Evolutionary conservation across 53 echinoderm and acorn worm species (phyloP), one percentile per base, ranked within the genome.

Genomic region (Patiria pectinifera): DNA sequence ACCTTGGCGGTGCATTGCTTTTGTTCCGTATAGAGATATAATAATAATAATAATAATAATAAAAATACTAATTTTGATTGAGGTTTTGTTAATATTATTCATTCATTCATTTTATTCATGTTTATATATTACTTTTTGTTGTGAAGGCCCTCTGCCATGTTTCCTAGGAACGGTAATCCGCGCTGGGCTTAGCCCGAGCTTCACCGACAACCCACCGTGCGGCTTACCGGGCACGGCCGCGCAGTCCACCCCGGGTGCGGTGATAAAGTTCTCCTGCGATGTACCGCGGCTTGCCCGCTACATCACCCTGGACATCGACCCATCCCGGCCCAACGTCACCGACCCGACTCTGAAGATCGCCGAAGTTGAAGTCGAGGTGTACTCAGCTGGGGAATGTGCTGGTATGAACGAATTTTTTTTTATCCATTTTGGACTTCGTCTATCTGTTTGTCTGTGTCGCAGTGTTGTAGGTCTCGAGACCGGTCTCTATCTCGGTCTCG

Each of bases 191-290:
- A 77, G 63, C 80, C 46, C 89, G 1, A n/a, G 61, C 66, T 78
- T 18, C 66, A 3, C 80, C 62, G 66, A 62, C 45, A 89, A 89
- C 80, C 89, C 79, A 45, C 78, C n/a, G 16, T 89, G 89, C 62
- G 89, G 89, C 45, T 26, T 61, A 63, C 89, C 89, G 62, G 89
- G n/a, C 44, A 78, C 89, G 45, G 16, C 11, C 16, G 78, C 35
- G 21, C 89, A 89, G 69, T 19, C 89, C 63, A 23, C 15, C 19
- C 0, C 4, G 11, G 89, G 89, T 6, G 69, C 62, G 0, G 14
- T n/a, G 10, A 87, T 7, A 18, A 9, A 59, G 12, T 87, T 87
- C 62, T 8, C 76, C 48, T 87, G 87, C 62, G 76, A 76, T 11
- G 22, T 59, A 43, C 87, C 87, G 60, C 76, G 75, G 25, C 10